Percentiles rank a stretch among this genome's conserved stretches.
Evolutionary conservation across 2,113 vertebrate species (phyloP).

Genomic region (Neolamprologus sp.): DNA sequence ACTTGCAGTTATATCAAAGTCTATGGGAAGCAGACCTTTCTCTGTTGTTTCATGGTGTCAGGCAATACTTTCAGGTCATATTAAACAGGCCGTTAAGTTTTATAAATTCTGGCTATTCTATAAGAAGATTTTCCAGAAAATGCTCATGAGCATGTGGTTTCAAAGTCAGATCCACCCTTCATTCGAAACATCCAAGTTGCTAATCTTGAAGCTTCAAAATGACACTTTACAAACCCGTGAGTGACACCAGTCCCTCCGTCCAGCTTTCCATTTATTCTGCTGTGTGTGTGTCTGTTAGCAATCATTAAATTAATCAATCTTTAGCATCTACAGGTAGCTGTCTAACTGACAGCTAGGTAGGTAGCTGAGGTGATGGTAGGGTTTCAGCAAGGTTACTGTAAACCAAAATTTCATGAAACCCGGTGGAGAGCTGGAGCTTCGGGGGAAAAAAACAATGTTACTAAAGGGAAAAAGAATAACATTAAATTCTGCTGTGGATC

Average conservation of each 20-base stretch:
- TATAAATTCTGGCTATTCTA: not conserved
- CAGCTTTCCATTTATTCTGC: not conserved
- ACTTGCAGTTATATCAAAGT: not conserved
- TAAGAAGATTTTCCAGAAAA: not conserved
- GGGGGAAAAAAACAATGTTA: rapidly evolving
- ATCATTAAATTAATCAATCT: not conserved
- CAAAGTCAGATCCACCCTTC: not conserved
- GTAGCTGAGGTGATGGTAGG: not conserved
- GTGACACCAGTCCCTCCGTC: not conserved
- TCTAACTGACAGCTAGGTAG: not conserved
- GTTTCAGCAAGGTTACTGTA: not conserved
- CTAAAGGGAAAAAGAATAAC: not conserved
- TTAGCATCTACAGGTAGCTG: not conserved
- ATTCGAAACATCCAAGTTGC: not conserved
- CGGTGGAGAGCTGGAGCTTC: not conserved
- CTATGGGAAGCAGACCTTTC: not conserved
- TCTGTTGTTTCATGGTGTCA: not conserved
- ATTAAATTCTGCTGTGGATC: not conserved
- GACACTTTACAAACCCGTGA: not conserved
- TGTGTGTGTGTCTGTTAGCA: not conserved
- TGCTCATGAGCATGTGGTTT: not conserved
- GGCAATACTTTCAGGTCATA: not conserved
- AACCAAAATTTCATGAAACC: not conserved
- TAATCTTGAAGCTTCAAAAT: not conserved
- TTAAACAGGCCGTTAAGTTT: not conserved